A percentile compares a stretch with the other conserved stretches of the same genome.
Evolutionary conservation across 2,888 invertebrate species (phyloP).

Genomic region (Hemithea aestivaria): DNA sequence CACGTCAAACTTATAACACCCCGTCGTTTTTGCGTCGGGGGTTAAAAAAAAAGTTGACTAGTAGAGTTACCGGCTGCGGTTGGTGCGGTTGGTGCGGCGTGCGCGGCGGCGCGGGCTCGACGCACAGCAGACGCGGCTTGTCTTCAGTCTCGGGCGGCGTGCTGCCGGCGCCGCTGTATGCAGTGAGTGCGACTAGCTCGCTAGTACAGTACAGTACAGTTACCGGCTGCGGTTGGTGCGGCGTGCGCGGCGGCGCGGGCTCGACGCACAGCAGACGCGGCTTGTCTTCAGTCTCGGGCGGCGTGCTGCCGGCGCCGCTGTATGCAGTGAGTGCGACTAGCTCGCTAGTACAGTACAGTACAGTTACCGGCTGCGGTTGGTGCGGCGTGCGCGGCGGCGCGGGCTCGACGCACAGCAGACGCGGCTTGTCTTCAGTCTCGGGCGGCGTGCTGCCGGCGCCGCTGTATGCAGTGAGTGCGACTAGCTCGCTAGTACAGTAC

Average conservation of each 20-base stretch:
- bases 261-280: slow-evolving; percentile 38
- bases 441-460: slow-evolving; percentile 42
- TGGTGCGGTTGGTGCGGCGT: slow-evolving; percentile 17
- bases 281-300: slow-evolving; percentile 54
- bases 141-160: slow-evolving; percentile 54
- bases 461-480: no score
- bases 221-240: slow-evolving; percentile 10
- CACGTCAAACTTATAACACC: no score
- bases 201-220: no score
- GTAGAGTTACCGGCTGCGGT: no score
- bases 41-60: no score
- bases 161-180: slow-evolving; percentile 38
- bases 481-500: no score
- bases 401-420: slow-evolving; percentile 37
- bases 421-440: slow-evolving; percentile 52
- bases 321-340: no score
- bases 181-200: no score
- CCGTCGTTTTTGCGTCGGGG: no score
- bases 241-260: slow-evolving; percentile 37
- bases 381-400: slow-evolving; percentile 33
- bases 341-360: no score
- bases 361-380: slow-evolving; percentile 5
- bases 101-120: slow-evolving; percentile 40
- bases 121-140: slow-evolving; percentile 39
- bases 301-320: slow-evolving; percentile 41